A percentile compares a stretch with the other conserved stretches of the same genome.
These are phyloP conservation scores for Spilarctia lutea DNA, from an alignment of 2,888 invertebrate species.

Conservation along the genomic window DNA sequence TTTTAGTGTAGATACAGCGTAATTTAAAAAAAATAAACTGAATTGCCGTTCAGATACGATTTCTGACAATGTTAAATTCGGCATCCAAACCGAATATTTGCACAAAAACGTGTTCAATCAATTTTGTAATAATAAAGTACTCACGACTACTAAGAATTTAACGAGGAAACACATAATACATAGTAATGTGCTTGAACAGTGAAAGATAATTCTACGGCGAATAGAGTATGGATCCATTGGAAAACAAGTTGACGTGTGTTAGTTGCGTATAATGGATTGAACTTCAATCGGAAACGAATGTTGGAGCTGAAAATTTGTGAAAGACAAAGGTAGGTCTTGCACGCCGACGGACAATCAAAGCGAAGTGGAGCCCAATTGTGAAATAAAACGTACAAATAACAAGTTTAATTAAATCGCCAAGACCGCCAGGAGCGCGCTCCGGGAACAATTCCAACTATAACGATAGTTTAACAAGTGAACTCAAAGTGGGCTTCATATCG, in stretches of 20 bases:
- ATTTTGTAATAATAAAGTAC: slow-evolving; percentile 55
- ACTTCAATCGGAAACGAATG: slow-evolving; percentile 57
- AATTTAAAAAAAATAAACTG: slow-evolving; percentile 25
- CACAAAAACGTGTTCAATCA: slow-evolving; percentile 31
- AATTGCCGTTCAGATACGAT: slow-evolving; percentile 1
- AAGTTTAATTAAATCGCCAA: slow-evolving; percentile 86
- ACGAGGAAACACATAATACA: slow-evolving; percentile 59
- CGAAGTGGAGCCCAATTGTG: slow-evolving; percentile 74
- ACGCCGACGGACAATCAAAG: slow-evolving; percentile 78
- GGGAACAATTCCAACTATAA: slow-evolving; percentile 78
- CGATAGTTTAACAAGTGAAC: slow-evolving; percentile 83
- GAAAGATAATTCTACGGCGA: slow-evolving; percentile 57
- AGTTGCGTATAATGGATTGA: slow-evolving; percentile 38
- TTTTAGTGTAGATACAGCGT: slow-evolving; percentile 17
- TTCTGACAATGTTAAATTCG: neutral
- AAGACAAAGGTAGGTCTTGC: slow-evolving; percentile 67
- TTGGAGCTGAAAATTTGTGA: slow-evolving; percentile 50
- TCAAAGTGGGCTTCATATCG: slow-evolving; percentile 77
- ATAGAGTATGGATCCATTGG: slow-evolving; percentile 42
- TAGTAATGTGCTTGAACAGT: slow-evolving; percentile 60
- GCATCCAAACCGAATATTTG: neutral
- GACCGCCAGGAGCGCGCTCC: slow-evolving; percentile 63
- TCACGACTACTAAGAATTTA: slow-evolving; percentile 58
- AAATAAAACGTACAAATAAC: slow-evolving; percentile 85
- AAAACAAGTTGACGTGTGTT: slow-evolving; percentile 45